A percentile compares a stretch with the other conserved stretches of the same genome.
Conservation (phyloP, 2,797 vertebrate species). For the Gephyroberyx darwinii region DNA sequence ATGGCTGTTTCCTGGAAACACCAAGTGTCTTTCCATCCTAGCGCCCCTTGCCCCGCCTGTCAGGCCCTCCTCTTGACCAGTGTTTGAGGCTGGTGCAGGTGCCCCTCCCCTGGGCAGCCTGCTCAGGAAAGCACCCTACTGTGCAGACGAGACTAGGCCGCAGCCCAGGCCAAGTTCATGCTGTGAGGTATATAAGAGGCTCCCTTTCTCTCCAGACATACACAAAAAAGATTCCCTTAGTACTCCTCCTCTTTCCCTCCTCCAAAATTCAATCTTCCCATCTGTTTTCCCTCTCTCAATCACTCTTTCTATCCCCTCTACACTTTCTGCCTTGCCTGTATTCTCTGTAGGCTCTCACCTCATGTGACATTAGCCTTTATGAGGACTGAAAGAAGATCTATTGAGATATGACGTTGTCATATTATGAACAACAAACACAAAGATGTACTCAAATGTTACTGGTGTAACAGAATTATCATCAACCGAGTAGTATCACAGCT, state of each 20-base stretch:
- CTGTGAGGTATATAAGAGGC: constrained; percentile 85
- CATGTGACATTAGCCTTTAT: constrained; percentile 19
- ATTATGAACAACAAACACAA: constrained; percentile 11
- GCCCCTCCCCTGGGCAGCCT: constrained; percentile 87
- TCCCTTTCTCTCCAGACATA: constrained; percentile 76
- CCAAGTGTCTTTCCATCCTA: constrained; percentile 81
- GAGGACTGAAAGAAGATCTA: not conserved
- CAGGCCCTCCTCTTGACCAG: constrained; percentile 72
- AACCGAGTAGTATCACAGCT: not conserved
- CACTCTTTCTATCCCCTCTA: constrained; percentile 58
- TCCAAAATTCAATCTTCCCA: constrained; percentile 79
- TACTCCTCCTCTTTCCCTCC: constrained; percentile 46
- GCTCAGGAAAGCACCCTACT: constrained; percentile 86
- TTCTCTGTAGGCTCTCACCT: constrained; percentile 31
- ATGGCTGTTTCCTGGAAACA: constrained; percentile 82
- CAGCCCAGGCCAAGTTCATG: constrained; percentile 79
- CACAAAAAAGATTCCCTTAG: constrained; percentile 76
- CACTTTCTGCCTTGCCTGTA: constrained; percentile 20
- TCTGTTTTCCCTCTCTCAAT: constrained; percentile 84
- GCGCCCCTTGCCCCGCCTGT: constrained; percentile 52
- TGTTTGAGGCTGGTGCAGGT: constrained; percentile 83
- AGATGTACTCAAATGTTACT: not conserved
- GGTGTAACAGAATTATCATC: not conserved
- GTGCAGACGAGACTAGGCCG: constrained; percentile 85
- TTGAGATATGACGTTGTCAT: not conserved